Evolutionary conservation across 53 echinoderm and acorn worm genomes (phyloP).

Genomic region (Actinopyga echinites): DNA sequence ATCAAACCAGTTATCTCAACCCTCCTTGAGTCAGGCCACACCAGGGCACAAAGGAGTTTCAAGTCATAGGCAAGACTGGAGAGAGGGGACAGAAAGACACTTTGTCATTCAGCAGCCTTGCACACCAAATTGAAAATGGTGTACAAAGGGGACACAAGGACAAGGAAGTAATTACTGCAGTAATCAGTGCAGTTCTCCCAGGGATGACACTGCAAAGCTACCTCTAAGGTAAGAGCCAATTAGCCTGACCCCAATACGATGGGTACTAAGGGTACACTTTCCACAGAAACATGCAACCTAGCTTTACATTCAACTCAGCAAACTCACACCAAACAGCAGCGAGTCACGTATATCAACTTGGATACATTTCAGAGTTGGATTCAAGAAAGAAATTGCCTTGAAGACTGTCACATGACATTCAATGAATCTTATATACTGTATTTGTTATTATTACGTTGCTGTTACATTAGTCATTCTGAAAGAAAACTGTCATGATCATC

Average conservation of each 20-base stretch:
- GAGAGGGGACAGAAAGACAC: slow-evolving; percentile 44
- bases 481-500: too few relatives aligned
- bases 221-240: slow-evolving; percentile 20
- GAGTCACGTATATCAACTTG: too few relatives aligned
- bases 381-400: too few relatives aligned
- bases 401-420: too few relatives aligned
- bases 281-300: too few relatives aligned
- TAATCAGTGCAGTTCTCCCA: slow-evolving; percentile 34
- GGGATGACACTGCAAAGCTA: slow-evolving; percentile 12
- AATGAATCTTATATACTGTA: too few relatives aligned
- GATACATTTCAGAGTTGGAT: too few relatives aligned
- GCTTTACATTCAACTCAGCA: too few relatives aligned
- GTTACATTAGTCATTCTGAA: too few relatives aligned
- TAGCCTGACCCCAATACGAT: slow-evolving; percentile 14
- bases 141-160: slow-evolving; percentile 15
- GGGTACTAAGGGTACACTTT: slow-evolving; percentile 1
- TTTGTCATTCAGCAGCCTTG: slow-evolving; percentile 29
- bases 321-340: too few relatives aligned
- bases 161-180: slow-evolving; percentile 36
- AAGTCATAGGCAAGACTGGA: not conserved
- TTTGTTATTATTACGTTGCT: too few relatives aligned
- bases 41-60: not conserved
- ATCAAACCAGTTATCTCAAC: not conserved
- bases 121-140: slow-evolving; percentile 51
- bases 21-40: not conserved